Conservation (phyloP, 2,888 invertebrate species). For the Netelia fuscicornis region DNA sequence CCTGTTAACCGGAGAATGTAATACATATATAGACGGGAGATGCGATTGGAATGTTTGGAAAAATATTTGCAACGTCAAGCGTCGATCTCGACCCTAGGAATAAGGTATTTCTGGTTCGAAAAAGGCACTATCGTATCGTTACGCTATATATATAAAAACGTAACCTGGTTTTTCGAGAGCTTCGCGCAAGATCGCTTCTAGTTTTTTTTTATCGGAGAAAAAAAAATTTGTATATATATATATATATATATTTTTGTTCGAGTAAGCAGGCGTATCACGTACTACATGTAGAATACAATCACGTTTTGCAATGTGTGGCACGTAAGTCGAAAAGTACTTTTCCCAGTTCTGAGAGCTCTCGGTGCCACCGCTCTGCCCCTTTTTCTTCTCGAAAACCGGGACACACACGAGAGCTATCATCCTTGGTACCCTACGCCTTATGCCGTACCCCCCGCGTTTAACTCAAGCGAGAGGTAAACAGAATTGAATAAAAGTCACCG, state of each 20-base stretch:
- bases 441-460: neutral
- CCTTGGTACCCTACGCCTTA: constrained; percentile 19
- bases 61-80: constrained; percentile 65
- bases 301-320: constrained; percentile 75
- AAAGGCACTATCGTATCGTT: constrained; percentile 39
- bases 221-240: neutral
- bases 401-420: constrained; percentile 59
- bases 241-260: constrained; percentile 44
- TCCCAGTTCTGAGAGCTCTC: constrained; percentile 19
- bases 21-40: constrained; percentile 14
- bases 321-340: constrained; percentile 77
- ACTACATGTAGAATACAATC: constrained; percentile 74
- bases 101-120: constrained; percentile 58
- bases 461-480: constrained; percentile 66
- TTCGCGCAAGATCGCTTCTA: constrained; percentile 56
- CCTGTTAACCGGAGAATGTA: constrained; percentile 21
- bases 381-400: constrained; percentile 44
- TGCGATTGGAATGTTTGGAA: constrained; percentile 57
- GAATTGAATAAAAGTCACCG: constrained; percentile 74
- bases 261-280: constrained; percentile 75
- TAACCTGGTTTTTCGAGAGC: constrained; percentile 21
- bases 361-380: constrained; percentile 66
- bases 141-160: constrained; percentile 4
- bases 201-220: constrained; percentile 44
- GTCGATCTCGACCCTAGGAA: constrained; percentile 57